A percentile compares a stretch with the other conserved stretches of the same genome.
phyloP scores from a whole-genome alignment of 2,888 invertebrate genomes.

The Caenorhabditis sp. region DNA sequence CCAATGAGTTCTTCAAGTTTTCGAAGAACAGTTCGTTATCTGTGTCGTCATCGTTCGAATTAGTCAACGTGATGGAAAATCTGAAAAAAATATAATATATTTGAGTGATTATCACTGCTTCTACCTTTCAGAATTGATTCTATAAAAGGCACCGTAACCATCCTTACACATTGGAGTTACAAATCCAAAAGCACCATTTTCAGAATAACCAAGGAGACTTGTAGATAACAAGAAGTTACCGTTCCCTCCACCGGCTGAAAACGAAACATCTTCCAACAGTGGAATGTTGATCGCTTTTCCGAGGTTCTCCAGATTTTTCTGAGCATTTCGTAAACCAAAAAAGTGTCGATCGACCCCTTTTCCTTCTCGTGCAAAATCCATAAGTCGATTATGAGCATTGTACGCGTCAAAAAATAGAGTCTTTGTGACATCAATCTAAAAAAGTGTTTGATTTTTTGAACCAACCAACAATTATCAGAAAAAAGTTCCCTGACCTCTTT shows the following conservation, averaged over 20 bases:
- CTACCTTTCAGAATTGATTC: slow-evolving; percentile 72
- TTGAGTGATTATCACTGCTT: no score
- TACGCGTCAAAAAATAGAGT: slow-evolving; percentile 44
- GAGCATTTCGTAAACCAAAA: slow-evolving; percentile 31
- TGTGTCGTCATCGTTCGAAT: slow-evolving; percentile 22
- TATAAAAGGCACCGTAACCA: slow-evolving; percentile 78
- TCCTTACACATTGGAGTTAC: slow-evolving; percentile 77
- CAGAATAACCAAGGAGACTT: slow-evolving; percentile 48
- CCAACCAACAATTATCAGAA: not conserved
- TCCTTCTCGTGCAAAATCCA: slow-evolving; percentile 42
- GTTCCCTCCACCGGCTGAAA: slow-evolving; percentile 30
- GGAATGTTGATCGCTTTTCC: slow-evolving; percentile 9
- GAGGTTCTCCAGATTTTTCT: not conserved
- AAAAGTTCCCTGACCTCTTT: not conserved
- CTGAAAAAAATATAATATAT: slow-evolving; percentile 28
- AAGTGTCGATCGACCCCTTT: slow-evolving; percentile 47
- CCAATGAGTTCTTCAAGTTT: slow-evolving; percentile 31
- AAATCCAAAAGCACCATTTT: slow-evolving; percentile 74
- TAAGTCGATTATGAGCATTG: slow-evolving; percentile 42
- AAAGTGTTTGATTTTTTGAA: not conserved
- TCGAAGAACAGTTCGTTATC: slow-evolving; percentile 33
- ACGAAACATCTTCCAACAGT: slow-evolving; percentile 25
- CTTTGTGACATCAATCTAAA: slow-evolving; percentile 21
- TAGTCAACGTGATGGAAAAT: slow-evolving; percentile 40
- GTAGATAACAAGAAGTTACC: slow-evolving; percentile 47